A percentile compares a stretch with the other conserved stretches of the same genome.
Conservation (phyloP, 2,113 vertebrate species). For the Rhea pennata region DNA sequence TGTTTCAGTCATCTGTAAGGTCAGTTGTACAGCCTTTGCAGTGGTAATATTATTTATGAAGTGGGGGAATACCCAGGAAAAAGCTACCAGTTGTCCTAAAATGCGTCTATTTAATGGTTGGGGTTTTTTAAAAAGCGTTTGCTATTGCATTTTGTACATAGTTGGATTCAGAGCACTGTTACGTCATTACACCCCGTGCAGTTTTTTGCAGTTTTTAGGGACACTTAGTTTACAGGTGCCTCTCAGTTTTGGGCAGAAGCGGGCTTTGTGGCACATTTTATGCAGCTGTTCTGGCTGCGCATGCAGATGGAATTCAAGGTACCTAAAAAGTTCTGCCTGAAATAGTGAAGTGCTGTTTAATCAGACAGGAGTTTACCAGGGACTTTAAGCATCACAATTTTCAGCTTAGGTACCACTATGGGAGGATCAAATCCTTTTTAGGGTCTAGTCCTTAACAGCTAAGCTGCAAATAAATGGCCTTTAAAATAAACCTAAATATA, state of each 20-base stretch:
- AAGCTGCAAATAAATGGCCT: background rate
- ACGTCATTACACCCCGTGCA: background rate
- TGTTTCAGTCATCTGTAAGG: background rate
- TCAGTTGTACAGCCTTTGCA: background rate
- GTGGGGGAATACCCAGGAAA: background rate
- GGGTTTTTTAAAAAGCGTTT: background rate
- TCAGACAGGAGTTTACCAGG: background rate
- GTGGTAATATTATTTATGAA: background rate
- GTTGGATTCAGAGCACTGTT: background rate
- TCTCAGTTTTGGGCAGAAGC: background rate
- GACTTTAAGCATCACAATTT: background rate
- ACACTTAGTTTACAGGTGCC: background rate
- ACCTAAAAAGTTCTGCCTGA: background rate
- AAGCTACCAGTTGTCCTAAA: background rate
- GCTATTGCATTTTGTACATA: background rate
- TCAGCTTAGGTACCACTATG: background rate
- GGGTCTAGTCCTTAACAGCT: background rate
- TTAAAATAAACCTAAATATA: background rate
- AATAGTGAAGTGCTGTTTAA: background rate
- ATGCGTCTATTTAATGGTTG: background rate
- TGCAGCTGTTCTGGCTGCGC: background rate
- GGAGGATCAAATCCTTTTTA: background rate
- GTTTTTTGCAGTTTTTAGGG: background rate
- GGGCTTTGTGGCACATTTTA: background rate
- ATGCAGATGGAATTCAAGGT: background rate